Conservation (phyloP, 2,113 vertebrate genomes). For the Mustelus asterias region DNA sequence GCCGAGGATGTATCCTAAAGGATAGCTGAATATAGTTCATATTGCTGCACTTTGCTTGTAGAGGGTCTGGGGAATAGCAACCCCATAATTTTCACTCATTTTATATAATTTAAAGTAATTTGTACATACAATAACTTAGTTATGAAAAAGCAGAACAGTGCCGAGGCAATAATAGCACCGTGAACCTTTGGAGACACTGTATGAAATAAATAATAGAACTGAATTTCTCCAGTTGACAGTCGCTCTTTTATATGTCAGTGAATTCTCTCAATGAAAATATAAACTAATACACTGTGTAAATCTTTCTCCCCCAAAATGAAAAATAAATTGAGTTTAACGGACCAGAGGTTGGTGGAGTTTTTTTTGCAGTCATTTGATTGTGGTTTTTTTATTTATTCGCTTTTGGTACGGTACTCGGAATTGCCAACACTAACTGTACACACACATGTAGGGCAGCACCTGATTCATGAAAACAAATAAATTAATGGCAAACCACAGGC, state of each 20-base stretch:
- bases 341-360: constrained; percentile 44
- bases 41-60: constrained; percentile 57
- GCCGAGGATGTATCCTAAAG: constrained; percentile 60
- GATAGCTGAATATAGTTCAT: constrained; percentile 78
- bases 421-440: not conserved
- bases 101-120: constrained; percentile 83
- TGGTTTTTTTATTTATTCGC: not conserved
- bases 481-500: not conserved
- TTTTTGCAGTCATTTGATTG: constrained; percentile 17
- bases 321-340: constrained; percentile 79
- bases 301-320: constrained; percentile 74
- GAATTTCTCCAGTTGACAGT: constrained; percentile 67
- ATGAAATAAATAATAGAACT: constrained; percentile 72
- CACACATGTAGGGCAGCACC: not conserved
- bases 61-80: constrained; percentile 65
- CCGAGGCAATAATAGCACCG: constrained; percentile 63
- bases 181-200: constrained; percentile 61
- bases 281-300: constrained; percentile 77
- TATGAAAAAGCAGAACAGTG: constrained; percentile 74
- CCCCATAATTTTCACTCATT: constrained; percentile 82
- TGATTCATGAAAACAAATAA: not conserved
- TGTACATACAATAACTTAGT: constrained; percentile 82
- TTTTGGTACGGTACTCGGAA: not conserved
- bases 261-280: constrained; percentile 73
- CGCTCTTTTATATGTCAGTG: constrained; percentile 54